Evolutionary conservation across 2,113 vertebrate species (phyloP).

Genomic region (Eurystomus gularis): DNA sequence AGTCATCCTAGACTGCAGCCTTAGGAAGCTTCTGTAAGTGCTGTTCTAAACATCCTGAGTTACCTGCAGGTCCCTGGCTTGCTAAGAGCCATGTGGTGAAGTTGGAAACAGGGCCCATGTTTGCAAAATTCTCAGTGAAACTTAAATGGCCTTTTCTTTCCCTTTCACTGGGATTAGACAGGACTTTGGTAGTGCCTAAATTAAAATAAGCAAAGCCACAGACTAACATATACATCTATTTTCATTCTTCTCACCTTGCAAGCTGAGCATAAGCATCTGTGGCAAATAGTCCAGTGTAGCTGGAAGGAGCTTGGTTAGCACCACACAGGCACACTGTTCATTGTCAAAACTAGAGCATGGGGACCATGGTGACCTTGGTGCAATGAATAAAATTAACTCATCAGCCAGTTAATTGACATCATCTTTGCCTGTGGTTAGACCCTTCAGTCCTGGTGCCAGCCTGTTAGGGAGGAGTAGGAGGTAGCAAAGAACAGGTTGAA

Average conservation of each 20-base stretch:
- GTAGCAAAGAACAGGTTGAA: neutral
- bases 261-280: neutral
- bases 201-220: neutral
- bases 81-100: neutral
- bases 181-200: neutral
- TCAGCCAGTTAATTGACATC: neutral
- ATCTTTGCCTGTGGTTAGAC: neutral
- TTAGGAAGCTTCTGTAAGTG: neutral
- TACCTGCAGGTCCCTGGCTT: neutral
- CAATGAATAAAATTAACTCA: neutral
- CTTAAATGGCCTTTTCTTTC: neutral
- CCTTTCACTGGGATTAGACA: neutral
- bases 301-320: neutral
- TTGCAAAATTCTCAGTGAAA: neutral
- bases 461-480: neutral
- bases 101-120: neutral
- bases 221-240: neutral
- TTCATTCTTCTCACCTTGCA: neutral
- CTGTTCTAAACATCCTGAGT: neutral
- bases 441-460: neutral
- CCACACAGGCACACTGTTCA: fast-evolving
- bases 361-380: neutral
- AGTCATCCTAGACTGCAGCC: neutral
- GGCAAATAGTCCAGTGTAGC: neutral
- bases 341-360: neutral